A percentile compares a stretch with the other conserved stretches of the same genome.
Evolutionary conservation across 30 jellyfish, hydroid and myxozoan species (phyloP).

Genomic region (Catostylus mosaicus): DNA sequence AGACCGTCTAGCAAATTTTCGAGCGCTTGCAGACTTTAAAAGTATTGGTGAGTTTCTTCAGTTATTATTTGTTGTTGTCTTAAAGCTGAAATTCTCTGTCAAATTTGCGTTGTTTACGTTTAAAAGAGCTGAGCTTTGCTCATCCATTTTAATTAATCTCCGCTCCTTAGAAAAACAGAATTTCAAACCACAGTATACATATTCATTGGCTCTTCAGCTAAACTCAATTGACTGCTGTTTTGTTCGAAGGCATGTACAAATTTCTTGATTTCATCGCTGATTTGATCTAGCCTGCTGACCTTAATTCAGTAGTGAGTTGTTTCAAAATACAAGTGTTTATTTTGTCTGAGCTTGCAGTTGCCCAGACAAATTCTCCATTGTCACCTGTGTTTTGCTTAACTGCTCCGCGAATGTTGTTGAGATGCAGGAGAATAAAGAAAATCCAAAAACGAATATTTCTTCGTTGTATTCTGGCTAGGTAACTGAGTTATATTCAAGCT

Average conservation of each 20-base stretch:
- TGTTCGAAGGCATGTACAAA: neutral
- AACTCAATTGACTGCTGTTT: neutral
- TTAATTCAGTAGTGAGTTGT: too few species aligned
- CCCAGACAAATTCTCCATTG: too few species aligned
- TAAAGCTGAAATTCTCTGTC: neutral
- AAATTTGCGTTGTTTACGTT: neutral
- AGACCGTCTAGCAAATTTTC: too few species aligned
- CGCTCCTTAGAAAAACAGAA: neutral
- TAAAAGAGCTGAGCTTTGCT: neutral
- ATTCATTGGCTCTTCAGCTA: neutral
- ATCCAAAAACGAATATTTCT: too few species aligned
- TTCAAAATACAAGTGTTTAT: too few species aligned
- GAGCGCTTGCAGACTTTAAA: too few species aligned
- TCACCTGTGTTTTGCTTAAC: too few species aligned
- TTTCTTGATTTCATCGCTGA: neutral
- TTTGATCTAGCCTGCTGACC: neutral
- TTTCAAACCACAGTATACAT: neutral
- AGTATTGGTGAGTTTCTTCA: neutral
- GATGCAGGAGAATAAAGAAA: too few species aligned
- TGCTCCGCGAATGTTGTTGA: too few species aligned
- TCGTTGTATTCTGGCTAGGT: too few species aligned
- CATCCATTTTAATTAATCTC: conserved; percentile 1
- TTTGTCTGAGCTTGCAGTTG: too few species aligned
- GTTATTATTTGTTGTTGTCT: neutral
- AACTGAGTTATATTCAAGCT: too few species aligned